Evolutionary conservation across 2,113 vertebrate genomes (phyloP), one percentile per base, ranked within the genome.

Genomic region (Phyllostomus hastatus): DNA sequence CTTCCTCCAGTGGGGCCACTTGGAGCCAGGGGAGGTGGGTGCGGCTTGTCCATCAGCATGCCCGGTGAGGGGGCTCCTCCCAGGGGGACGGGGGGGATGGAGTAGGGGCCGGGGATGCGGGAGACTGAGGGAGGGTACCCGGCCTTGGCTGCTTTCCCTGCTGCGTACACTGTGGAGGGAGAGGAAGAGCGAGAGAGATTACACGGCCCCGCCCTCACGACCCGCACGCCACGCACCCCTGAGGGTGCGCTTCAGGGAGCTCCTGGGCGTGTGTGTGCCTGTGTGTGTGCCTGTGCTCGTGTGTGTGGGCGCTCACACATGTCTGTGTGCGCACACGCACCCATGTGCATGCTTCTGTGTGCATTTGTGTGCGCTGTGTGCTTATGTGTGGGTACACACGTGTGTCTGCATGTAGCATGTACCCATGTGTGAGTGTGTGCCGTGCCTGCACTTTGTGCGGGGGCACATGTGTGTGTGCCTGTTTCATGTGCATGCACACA

Each of bases 141-240:
- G 78, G 98, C 98, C 98, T 99, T 99, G 15, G 99, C 99, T 92
- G 99, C 99, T 97, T 99, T 99, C 88, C 99, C 99, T 50, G 99
- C 99, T 98, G 99, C 99, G 73, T 99, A 99, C 91, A 99, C 99
- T 99, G 98, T 64, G 98, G 87, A 95, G 96, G 95, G 98, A 97
- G 97, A 98, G 66, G 57, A 97, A 93, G 81, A 97, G 91, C 46
- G 72, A 97, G 61, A 97, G 83, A 97, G 87, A 93, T 97, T 96
- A 98, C 22, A 28, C 72, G 0, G 16, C 19, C 92, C 96, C 96
- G 80, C 96, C 96, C 95, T 86, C 97, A 57, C 86, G 80, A 54
- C 93, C 95, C 95, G 92, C 64, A 19, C 15, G 26, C 69, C 94
- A n/a, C 16, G 38, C 52, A 14, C 50, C 73, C 70, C 84, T 31